These are phyloP conservation scores for Grantiella picta DNA, from an alignment of 2,113 vertebrate species.

Conservation along the genomic window DNA sequence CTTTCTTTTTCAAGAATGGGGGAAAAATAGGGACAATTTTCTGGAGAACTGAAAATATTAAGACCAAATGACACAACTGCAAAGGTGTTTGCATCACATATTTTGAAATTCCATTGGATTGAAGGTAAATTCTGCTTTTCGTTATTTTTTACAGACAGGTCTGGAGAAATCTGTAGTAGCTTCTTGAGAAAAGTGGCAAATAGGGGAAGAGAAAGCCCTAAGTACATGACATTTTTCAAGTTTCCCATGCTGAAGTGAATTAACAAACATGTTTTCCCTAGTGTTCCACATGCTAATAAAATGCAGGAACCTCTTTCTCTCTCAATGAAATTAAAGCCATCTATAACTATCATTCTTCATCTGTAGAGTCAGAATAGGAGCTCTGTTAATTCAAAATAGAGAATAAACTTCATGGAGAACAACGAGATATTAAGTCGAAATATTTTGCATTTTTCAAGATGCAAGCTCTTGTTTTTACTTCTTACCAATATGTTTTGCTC, in stretches of 20 bases:
- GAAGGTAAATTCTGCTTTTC: not conserved
- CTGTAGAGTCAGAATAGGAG: not conserved
- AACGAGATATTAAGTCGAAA: not conserved
- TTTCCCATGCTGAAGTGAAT: not conserved
- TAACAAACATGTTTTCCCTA: not conserved
- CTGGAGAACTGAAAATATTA: not conserved
- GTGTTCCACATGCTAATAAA: not conserved
- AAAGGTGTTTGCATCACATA: not conserved
- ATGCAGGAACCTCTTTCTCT: not conserved
- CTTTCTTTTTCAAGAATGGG: constrained; percentile 8
- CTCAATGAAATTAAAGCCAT: not conserved
- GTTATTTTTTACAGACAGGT: not conserved
- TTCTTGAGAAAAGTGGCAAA: not conserved
- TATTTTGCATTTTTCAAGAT: not conserved
- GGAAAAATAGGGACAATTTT: not conserved
- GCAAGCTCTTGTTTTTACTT: not conserved
- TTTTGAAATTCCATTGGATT: not conserved
- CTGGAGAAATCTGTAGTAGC: not conserved
- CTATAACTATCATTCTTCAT: not conserved
- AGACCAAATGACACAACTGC: not conserved
- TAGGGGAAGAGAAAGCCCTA: not conserved
- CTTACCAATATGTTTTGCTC: not conserved
- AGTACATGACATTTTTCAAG: not conserved
- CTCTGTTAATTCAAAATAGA: not conserved
- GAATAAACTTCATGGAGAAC: not conserved